phyloP scores from a whole-genome alignment of 1,140 invertebrate genomes.

The Schlechtendalia chinensis region DNA sequence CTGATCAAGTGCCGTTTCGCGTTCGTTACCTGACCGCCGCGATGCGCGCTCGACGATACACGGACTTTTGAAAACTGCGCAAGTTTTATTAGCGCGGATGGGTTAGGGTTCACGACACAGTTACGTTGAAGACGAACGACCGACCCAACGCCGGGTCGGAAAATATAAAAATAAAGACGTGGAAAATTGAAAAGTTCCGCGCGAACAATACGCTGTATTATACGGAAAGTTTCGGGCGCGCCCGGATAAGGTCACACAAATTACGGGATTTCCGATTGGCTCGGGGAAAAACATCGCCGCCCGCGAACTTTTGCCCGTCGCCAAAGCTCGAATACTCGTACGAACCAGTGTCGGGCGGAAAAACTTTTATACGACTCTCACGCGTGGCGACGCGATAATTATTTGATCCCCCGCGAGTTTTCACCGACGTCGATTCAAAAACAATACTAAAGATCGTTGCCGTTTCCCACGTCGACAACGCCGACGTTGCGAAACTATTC shows the following conservation, averaged over 20 bases:
- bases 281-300: background rate
- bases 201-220: background rate
- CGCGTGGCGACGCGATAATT: no score
- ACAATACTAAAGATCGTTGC: no score
- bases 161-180: background rate
- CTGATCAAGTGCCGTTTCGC: no score
- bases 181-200: background rate
- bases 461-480: no score
- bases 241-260: background rate
- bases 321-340: background rate
- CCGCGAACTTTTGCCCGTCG: background rate
- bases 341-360: no score
- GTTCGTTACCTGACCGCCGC: no score
- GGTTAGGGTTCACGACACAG: no score
- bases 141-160: background rate
- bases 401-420: background rate
- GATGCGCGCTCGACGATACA: no score
- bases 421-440: background rate
- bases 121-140: background rate
- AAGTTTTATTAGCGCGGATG: no score
- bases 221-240: background rate
- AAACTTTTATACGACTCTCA: background rate
- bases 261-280: background rate
- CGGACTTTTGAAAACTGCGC: no score
- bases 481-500: no score